Percentiles rank a stretch among this genome's conserved stretches.
Evolutionary conservation across 1,140 invertebrate genomes (phyloP).

Genomic region (Drosophila mojavensis): DNA sequence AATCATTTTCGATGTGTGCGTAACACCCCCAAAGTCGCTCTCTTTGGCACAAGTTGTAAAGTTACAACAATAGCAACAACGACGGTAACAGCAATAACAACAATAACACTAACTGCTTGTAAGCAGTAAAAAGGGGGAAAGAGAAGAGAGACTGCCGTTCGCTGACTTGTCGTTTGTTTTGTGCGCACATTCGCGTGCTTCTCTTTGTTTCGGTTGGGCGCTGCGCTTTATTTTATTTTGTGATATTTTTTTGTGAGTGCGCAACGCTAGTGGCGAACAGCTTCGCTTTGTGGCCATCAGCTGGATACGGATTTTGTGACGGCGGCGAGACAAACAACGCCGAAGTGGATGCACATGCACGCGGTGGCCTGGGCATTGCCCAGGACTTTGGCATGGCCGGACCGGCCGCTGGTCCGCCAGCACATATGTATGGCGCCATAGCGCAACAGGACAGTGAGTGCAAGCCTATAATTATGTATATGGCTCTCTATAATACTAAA

Average conservation of each 20-base stretch:
- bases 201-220: constrained; percentile 55
- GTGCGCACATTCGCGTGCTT: constrained; percentile 71
- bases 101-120: constrained; percentile 22
- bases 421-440: constrained; percentile 82
- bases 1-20: constrained; percentile 46
- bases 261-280: constrained; percentile 40
- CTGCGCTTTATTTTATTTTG: constrained; percentile 1
- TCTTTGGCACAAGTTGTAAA: constrained; percentile 44
- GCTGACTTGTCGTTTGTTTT: constrained; percentile 68
- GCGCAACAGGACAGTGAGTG: constrained; percentile 84
- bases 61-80: constrained; percentile 16
- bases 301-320: constrained; percentile 75
- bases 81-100: constrained; percentile 26
- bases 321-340: constrained; percentile 78
- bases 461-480: background rate
- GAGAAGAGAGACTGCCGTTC: constrained; percentile 2
- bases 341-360: constrained; percentile 83
- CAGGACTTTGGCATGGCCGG: constrained; percentile 84
- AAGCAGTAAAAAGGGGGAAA: background rate
- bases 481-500: background rate
- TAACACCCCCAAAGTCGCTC: constrained; percentile 69
- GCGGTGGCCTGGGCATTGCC: constrained; percentile 77
- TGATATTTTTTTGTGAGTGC: constrained; percentile 27
- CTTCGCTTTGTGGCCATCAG: constrained; percentile 67
- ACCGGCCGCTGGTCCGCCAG: constrained; percentile 70